These are phyloP conservation scores for Chloromyia formosa DNA, from an alignment of 2,888 invertebrate species.

Conservation along the genomic window DNA sequence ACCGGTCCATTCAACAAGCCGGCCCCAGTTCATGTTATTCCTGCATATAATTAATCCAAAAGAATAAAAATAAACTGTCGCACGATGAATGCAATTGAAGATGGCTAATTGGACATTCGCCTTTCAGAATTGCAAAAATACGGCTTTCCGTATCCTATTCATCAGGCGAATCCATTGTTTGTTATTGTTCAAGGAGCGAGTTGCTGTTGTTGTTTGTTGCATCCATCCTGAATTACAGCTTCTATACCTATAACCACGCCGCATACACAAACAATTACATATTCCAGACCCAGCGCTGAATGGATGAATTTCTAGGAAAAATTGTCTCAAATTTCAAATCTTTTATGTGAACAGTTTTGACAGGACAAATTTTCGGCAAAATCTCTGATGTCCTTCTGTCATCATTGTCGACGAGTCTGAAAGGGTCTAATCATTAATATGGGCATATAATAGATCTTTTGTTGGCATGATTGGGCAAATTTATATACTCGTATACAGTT, in stretches of 20 bases:
- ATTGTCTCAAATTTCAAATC: slow-evolving; percentile 18
- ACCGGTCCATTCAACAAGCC: background rate
- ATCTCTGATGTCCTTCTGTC: slow-evolving; percentile 12
- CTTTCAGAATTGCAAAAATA: no score
- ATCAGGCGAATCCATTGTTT: background rate
- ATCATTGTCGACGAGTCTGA: background rate
- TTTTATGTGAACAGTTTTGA: slow-evolving; percentile 18
- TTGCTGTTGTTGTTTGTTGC: no score
- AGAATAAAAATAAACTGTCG: background rate
- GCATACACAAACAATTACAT: no score
- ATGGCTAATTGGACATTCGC: slow-evolving; percentile 19
- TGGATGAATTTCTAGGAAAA: slow-evolving; percentile 3
- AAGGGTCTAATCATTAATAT: no score
- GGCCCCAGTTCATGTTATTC: background rate
- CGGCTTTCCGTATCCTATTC: slow-evolving; percentile 1
- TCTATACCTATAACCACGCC: no score
- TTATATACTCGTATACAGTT: no score
- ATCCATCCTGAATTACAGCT: no score
- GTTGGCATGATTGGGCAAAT: no score
- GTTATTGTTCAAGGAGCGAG: slow-evolving; percentile 5
- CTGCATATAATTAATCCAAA: background rate
- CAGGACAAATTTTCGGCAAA: slow-evolving; percentile 8
- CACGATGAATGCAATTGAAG: background rate
- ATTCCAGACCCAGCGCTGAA: no score
- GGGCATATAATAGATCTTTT: no score